A percentile compares a stretch with the other conserved stretches of the same genome.
These are phyloP conservation scores for Habroteleia sp. DNA, from an alignment of 2,888 invertebrate species.

Conservation along the genomic window DNA sequence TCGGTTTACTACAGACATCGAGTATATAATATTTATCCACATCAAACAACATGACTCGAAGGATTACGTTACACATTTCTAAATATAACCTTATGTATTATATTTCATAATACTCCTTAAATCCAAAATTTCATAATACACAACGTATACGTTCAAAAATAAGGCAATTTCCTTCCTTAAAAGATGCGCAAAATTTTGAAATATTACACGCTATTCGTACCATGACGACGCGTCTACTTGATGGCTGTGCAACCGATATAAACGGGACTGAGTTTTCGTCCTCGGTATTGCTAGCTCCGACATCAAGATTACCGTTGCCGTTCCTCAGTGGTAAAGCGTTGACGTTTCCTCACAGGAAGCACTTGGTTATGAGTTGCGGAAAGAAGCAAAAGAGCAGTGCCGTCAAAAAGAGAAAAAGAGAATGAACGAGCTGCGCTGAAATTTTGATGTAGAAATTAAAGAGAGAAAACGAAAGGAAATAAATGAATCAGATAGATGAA, in stretches of 20 bases:
- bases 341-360: constrained; percentile 71
- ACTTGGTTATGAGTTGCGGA: constrained; percentile 71
- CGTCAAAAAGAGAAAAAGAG: constrained; percentile 61
- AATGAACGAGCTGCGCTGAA: constrained; percentile 50
- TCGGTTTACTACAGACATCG: too few species aligned
- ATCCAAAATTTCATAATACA: constrained; percentile 12
- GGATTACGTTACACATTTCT: too few species aligned
- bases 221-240: constrained; percentile 35
- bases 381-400: constrained; percentile 63
- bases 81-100: background rate
- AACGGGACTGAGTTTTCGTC: constrained; percentile 53
- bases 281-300: constrained; percentile 47
- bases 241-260: constrained; percentile 53
- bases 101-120: background rate
- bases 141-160: background rate
- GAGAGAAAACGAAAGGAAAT: constrained; percentile 54
- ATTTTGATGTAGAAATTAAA: constrained; percentile 57
- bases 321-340: constrained; percentile 59
- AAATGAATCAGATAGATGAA: constrained; percentile 57
- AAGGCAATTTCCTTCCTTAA: constrained; percentile 18
- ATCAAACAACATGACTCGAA: too few species aligned
- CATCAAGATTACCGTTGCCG: constrained; percentile 64
- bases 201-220: constrained; percentile 44
- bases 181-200: constrained; percentile 32
- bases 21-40: too few species aligned